Percentiles rank a stretch among this genome's conserved stretches.
Evolutionary conservation across 2,113 vertebrate species (phyloP).

Genomic region (Chionodraco myersi): DNA sequence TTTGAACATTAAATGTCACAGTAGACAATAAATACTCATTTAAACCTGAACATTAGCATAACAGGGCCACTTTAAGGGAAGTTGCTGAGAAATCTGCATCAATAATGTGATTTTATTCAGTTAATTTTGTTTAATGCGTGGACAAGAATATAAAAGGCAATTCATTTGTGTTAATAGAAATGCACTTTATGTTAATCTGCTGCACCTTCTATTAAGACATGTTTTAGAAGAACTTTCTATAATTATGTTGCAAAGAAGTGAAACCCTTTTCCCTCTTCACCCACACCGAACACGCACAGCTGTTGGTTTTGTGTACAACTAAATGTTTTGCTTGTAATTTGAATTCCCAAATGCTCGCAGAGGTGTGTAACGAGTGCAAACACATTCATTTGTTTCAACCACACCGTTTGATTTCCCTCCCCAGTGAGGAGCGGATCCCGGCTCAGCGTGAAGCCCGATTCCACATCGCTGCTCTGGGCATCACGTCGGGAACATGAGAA

Average conservation of each 20-base stretch:
- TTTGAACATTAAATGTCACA: no score
- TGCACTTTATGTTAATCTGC: background rate
- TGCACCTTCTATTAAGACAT: background rate
- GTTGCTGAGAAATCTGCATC: no score
- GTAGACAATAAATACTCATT: no score
- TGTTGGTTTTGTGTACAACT: background rate
- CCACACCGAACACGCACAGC: background rate
- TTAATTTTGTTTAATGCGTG: background rate
- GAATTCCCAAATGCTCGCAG: background rate
- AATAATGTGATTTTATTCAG: background rate
- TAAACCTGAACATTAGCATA: no score
- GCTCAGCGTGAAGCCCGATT: conserved; percentile 3
- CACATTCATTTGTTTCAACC: conserved; percentile 4
- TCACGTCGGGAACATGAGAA: conserved; percentile 22
- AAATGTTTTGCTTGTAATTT: no score
- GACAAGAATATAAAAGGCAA: background rate
- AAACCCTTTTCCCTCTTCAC: background rate
- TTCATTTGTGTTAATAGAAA: background rate
- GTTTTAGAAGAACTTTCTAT: no score
- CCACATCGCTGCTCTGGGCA: background rate
- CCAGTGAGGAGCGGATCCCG: background rate
- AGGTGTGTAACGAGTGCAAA: background rate
- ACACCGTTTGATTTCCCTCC: conserved; percentile 15
- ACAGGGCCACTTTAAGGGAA: background rate
- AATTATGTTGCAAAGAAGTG: no score